Evolutionary conservation across 2,797 vertebrate species (phyloP), one percentile per base, ranked within the genome.

Genomic region (Artibeus jamaicensis): DNA sequence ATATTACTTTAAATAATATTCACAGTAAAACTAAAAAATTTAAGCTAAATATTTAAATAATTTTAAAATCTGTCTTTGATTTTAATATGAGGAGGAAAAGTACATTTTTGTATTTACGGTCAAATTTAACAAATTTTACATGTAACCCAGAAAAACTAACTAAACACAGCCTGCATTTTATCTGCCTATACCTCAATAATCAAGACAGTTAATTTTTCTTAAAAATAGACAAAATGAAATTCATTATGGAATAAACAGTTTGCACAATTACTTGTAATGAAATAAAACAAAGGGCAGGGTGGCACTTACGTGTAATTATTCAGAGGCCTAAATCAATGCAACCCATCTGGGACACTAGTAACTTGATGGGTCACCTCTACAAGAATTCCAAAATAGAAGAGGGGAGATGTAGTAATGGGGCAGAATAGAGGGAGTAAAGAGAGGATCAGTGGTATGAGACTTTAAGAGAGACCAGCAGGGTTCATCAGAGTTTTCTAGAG

Each of bases 191-290:
- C 4, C 2, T 89, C 21, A 74, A 53, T 78, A 68, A 91, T 55
- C 6, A 87, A 88, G 55, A 37, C 6, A 55, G 57, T 44, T 7
- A n/a, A 0, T 74, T 73, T n/a, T 84, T 92, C 21, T 53, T 85
- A n/a, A 77, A 96, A 93, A 46, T 16, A 73, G 22, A 82, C 15
- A 77, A 93, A 79, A 71, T 70, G 15, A 71, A 93, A 82, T 82
- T 82, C 19, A 70, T 21, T 62, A 89, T 34, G 86, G 6, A 86
- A 74, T 83, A n/a, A 79, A 29, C 67, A 53, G 10, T 81, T 82
- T 67, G 34, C 18, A 57, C 10, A 86, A n/a, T 39, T 55, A 81
- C 4, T 70, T 76, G 24, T 74, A 92, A 70, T 76, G 4, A 70
- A 90, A 34, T n/a, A 74, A 90, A 90, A 87, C 32, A 87, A 79